Evolutionary conservation across 2,113 vertebrate genomes (phyloP).

Genomic region (Protomyctophum bolini): DNA sequence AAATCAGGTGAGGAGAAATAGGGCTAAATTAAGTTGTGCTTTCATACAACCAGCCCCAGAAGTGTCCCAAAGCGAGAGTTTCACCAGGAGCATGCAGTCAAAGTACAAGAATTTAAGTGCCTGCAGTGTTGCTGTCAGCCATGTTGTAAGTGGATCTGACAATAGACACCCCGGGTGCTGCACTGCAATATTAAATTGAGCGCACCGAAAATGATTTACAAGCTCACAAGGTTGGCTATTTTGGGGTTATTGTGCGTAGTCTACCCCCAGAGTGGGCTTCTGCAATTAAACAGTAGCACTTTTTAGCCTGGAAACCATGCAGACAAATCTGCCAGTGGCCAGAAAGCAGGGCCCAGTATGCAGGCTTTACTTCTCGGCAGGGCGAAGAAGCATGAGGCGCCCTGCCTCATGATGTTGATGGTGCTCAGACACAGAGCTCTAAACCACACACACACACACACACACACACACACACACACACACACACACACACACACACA

Average conservation of each 20-base stretch:
- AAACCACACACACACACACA: not conserved
- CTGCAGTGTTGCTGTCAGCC: constrained; percentile 59
- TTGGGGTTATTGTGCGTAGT: too few species aligned
- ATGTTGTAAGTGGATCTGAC: too few species aligned
- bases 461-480: constrained; percentile 18
- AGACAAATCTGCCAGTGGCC: too few species aligned
- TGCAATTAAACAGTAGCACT: too few species aligned
- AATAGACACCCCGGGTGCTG: too few species aligned
- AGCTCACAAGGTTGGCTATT: too few species aligned
- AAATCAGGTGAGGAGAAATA: constrained; percentile 23
- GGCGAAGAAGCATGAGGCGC: not conserved
- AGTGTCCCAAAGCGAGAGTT: not conserved
- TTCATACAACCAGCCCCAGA: constrained; percentile 28
- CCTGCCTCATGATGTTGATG: constrained; percentile 2
- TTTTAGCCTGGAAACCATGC: too few species aligned
- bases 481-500: not conserved
- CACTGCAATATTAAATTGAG: too few species aligned
- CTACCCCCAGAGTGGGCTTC: too few species aligned
- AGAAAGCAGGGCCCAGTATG: too few species aligned
- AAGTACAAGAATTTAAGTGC: constrained; percentile 53
- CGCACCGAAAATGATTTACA: too few species aligned
- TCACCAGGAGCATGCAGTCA: constrained; percentile 21
- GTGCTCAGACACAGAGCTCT: constrained; percentile 24
- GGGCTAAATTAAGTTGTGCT: constrained; percentile 36
- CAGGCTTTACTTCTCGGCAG: constrained; percentile 6